Evolutionary conservation across 2,797 vertebrate genomes (phyloP), one percentile per base, ranked within the genome.

Genomic region (Podargus strigoides): DNA sequence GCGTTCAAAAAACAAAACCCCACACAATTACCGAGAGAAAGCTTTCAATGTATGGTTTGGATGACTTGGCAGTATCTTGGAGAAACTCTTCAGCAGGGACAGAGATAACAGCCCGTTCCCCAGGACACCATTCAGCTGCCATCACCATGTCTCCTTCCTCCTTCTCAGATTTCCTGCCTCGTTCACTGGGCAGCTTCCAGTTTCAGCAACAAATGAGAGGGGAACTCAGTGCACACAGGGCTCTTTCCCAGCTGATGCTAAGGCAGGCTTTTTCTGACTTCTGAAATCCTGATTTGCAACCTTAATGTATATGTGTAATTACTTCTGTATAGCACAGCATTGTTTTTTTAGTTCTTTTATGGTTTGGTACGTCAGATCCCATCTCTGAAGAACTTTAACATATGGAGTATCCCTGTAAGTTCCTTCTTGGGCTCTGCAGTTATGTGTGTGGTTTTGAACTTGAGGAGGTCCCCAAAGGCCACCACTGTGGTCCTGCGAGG

Each of bases 121-220:
- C 87, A 93, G 92, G 95, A 96, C 76, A 36, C 94, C 76, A 96
- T 96, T 96, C 94, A 96, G 17, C 87, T 94, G 94, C 73, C 82
- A 92, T 93, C 79, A 88, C 63, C 82, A 52, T 79, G 87, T 93
- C 85, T 93, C 74, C 79, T 84, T 95, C 84, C 87, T 93, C 79
- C 75, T 90, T 53, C 41, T 94, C 87, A 80, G 27, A 91, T 92
- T 86, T 89, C 85, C 91, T 95, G 92, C 79, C 79, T 92, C 4
- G 0, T 88, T 86, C 74, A 75, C 87, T 91, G 85, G 74, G 74
- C 74, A 73, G 62, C 62, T 86, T 96, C 85, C 87, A 93, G 77
- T 55, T 92, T 66, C 90, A 78, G 70, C 53, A 91, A 73, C 21
- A 89, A 92, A 85, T 36, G 69, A 84, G 68, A 82, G 11, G 27